Percentiles rank a stretch among this genome's conserved stretches.
Evolutionary conservation across 2,113 vertebrate genomes (phyloP).

Genomic region (Piaya cayana): DNA sequence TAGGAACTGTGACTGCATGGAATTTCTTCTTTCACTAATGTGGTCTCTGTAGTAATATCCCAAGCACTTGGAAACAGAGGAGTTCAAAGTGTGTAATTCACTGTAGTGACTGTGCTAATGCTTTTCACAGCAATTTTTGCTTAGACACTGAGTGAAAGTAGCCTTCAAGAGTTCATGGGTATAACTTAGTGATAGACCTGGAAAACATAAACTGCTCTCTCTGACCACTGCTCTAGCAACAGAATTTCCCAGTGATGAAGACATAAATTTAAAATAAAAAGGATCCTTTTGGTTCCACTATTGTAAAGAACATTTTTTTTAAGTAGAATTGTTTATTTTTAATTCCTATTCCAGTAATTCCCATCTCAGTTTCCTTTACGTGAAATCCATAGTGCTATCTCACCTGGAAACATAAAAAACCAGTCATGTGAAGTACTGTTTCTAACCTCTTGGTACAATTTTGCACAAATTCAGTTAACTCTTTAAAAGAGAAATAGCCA

Average conservation of each 20-base stretch:
- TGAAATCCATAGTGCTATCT: not conserved
- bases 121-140: not conserved
- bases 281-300: not conserved
- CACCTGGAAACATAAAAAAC: not conserved
- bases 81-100: not conserved
- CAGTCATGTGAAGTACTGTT: not conserved
- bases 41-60: not conserved
- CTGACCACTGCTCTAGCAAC: not conserved
- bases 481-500: not conserved
- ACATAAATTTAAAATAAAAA: not conserved
- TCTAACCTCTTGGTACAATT: not conserved
- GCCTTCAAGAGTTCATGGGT: not conserved
- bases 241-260: not conserved
- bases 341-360: not conserved
- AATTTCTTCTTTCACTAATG: not conserved
- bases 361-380: not conserved
- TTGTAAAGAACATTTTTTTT: not conserved
- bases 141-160: not conserved
- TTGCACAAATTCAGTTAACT: not conserved
- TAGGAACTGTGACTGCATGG: not conserved
- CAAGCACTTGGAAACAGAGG: not conserved
- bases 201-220: not conserved
- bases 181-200: not conserved
- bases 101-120: not conserved
- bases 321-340: not conserved